These are phyloP conservation scores for Pseudolaguvia tuberculata DNA, from an alignment of 2,113 vertebrate species.

Conservation along the genomic window DNA sequence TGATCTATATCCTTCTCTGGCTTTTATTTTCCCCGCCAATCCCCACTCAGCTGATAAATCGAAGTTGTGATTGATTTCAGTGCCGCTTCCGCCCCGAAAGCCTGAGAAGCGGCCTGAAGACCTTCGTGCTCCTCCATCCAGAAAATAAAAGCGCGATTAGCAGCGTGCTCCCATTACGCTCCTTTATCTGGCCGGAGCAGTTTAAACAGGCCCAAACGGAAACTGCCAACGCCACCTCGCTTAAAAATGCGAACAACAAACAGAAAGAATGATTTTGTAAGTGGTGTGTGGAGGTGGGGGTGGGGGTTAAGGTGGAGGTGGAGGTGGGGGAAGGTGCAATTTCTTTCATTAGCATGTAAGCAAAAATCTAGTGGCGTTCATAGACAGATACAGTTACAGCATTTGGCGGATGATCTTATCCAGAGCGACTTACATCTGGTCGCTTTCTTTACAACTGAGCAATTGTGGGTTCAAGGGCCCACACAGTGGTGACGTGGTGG, in stretches of 20 bases:
- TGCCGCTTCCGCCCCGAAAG: constrained; percentile 55
- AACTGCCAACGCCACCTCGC: constrained; percentile 27
- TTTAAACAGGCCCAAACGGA: constrained; percentile 34
- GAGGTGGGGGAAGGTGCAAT: neutral
- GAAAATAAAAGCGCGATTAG: constrained; percentile 70
- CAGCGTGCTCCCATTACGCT: constrained; percentile 54
- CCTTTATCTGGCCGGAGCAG: constrained; percentile 43
- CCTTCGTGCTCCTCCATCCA: constrained; percentile 69
- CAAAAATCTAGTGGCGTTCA: neutral
- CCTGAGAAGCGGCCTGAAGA: constrained; percentile 64
- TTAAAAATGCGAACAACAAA: constrained; percentile 32
- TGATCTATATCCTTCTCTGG: constrained; percentile 59
- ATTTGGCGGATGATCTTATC: too few relatives aligned
- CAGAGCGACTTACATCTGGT: too few relatives aligned
- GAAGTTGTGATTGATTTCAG: constrained; percentile 69
- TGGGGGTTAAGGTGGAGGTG: neutral
- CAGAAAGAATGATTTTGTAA: constrained; percentile 16
- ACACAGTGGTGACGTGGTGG: too few relatives aligned
- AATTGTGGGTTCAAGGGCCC: too few relatives aligned
- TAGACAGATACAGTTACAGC: too few relatives aligned
- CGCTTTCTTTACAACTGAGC: too few relatives aligned
- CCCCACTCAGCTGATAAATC: constrained; percentile 54
- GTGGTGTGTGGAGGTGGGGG: neutral
- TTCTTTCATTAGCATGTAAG: neutral
- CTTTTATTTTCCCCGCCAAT: constrained; percentile 57